phyloP scores from a whole-genome alignment of 2,113 vertebrate species.

The Globicephala melas region DNA sequence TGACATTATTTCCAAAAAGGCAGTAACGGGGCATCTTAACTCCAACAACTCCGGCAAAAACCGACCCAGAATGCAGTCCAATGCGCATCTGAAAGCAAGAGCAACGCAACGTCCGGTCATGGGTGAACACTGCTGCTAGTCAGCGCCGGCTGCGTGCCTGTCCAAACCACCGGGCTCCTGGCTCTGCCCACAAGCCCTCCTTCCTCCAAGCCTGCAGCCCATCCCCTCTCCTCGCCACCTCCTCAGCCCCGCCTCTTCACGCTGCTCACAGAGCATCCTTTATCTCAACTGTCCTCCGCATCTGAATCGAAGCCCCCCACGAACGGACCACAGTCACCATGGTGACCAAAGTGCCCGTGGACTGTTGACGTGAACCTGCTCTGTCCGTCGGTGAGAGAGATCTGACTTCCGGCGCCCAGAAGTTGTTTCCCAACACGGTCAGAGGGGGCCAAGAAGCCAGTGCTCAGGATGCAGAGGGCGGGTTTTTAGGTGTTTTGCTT shows the following conservation, averaged over 20 bases:
- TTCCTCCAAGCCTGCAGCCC: not conserved
- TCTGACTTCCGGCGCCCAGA: not conserved
- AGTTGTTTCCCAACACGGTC: not conserved
- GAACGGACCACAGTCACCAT: not conserved
- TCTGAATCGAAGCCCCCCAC: not conserved
- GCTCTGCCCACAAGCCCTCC: not conserved
- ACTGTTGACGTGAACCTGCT: not conserved
- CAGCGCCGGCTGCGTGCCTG: too few species aligned
- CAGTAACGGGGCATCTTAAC: slow-evolving; percentile 99
- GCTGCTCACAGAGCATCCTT: not conserved
- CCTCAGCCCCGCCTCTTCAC: not conserved
- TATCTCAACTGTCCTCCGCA: not conserved
- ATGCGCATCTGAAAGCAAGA: slow-evolving; percentile 92
- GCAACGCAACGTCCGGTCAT: not conserved
- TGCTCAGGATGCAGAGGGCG: not conserved
- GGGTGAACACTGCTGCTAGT: not conserved
- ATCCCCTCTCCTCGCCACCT: not conserved
- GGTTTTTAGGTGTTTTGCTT: not conserved
- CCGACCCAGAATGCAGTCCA: slow-evolving; percentile 95
- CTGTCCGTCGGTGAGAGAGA: not conserved
- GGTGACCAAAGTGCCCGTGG: not conserved
- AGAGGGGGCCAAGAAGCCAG: not conserved
- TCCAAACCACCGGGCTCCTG: too few species aligned
- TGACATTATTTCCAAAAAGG: slow-evolving; percentile 98
- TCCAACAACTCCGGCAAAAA: slow-evolving; percentile 97